These are phyloP conservation scores for Andrena bicolor DNA, from an alignment of 2,888 invertebrate genomes.

Conservation along the genomic window DNA sequence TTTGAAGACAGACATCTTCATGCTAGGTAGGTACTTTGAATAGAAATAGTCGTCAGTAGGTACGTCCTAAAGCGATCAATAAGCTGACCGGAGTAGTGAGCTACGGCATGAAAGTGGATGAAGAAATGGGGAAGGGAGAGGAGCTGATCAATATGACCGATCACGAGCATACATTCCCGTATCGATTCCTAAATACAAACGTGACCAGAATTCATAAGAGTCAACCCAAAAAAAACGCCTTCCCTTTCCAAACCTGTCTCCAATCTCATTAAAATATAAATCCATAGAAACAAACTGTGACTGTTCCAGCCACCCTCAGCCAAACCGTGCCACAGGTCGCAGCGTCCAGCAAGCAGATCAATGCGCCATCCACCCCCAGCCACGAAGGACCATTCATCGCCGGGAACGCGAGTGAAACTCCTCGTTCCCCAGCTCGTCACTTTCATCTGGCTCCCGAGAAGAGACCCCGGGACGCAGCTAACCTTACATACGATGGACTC, in stretches of 20 bases:
- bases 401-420: conserved; percentile 16
- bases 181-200: conserved; percentile 1
- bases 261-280: background rate
- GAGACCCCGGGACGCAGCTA: background rate
- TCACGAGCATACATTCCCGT: background rate
- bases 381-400: background rate
- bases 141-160: background rate
- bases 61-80: conserved; percentile 15
- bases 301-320: background rate
- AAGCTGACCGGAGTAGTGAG: background rate
- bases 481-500: conserved; percentile 37
- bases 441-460: background rate
- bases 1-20: background rate
- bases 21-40: conserved; percentile 8
- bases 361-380: background rate
- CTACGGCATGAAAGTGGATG: background rate
- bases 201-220: background rate
- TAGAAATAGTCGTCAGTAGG: background rate
- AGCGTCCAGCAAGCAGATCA: background rate
- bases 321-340: background rate
- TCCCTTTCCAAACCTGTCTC: too few species aligned
- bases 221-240: too few species aligned
- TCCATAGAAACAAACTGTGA: background rate
- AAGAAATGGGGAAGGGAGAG: background rate
- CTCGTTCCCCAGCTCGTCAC: conserved; percentile 32